Evolutionary conservation across 1,140 invertebrate genomes (phyloP).

Genomic region (Phthorimaea operculella): DNA sequence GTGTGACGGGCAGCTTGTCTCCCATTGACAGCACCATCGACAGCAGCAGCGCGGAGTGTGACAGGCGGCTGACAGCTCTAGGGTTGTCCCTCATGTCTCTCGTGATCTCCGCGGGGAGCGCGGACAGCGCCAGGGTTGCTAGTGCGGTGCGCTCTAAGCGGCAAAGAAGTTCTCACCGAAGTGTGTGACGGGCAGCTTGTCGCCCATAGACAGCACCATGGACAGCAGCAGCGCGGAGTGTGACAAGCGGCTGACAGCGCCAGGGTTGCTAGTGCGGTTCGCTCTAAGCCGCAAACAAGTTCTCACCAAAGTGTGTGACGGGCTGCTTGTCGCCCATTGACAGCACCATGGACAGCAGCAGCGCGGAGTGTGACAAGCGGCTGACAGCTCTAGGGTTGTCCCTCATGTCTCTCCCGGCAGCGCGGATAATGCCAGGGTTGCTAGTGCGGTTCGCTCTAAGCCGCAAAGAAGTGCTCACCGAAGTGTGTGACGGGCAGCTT

Average conservation of each 20-base stretch:
- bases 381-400: too few relatives aligned
- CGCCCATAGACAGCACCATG: too few relatives aligned
- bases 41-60: conserved; percentile 81
- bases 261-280: too few relatives aligned
- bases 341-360: conserved; percentile 86
- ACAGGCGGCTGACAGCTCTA: conserved; percentile 75
- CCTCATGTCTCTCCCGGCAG: too few relatives aligned
- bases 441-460: too few relatives aligned
- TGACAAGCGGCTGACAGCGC: too few relatives aligned
- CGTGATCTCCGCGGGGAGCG: conserved; percentile 88
- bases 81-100: conserved; percentile 80
- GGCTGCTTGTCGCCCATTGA: conserved; percentile 90
- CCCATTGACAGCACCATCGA: conserved; percentile 90
- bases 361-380: conserved; percentile 79
- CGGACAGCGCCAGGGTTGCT: conserved; percentile 84
- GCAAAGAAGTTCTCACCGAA: conserved; percentile 74
- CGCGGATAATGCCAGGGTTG: too few relatives aligned
- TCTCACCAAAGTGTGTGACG: conserved; percentile 80
- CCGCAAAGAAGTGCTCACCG: conserved; percentile 69
- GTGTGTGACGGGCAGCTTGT: conserved; percentile 85
- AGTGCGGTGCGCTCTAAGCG: conserved; percentile 83
- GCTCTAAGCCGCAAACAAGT: too few relatives aligned
- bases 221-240: too few relatives aligned
- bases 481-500: conserved; percentile 85
- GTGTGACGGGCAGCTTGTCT: conserved; percentile 85